These are phyloP conservation scores for Poeciliopsis occidentalis DNA, from an alignment of 2,113 vertebrate species.

Conservation along the genomic window DNA sequence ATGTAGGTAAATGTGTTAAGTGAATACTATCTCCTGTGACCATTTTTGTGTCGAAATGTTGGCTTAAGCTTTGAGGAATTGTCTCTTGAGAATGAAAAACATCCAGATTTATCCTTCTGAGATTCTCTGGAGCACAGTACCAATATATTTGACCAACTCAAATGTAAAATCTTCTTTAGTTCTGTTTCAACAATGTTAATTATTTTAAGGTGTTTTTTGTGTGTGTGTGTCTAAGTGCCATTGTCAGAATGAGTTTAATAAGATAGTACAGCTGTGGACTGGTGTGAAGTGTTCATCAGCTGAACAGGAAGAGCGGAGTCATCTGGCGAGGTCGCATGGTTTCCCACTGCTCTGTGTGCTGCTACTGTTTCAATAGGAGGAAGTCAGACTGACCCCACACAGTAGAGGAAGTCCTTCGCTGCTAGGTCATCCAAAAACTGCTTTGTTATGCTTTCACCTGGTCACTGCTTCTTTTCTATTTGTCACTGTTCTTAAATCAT, in stretches of 20 bases:
- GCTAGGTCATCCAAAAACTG: conserved; percentile 3
- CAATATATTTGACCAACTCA: neutral
- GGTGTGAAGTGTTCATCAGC: conserved; percentile 51
- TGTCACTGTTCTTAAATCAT: conserved; percentile 12
- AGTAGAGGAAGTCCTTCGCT: conserved; percentile 35
- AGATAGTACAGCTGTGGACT: conserved; percentile 32
- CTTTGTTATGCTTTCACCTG: neutral
- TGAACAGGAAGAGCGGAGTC: conserved; percentile 57
- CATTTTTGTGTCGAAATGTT: neutral
- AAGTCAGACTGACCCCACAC: conserved; percentile 41
- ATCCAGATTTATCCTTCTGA: neutral
- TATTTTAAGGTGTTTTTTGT: no score
- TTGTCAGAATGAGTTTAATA: neutral
- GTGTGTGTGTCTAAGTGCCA: neutral
- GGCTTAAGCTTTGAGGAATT: neutral
- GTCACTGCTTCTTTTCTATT: neutral
- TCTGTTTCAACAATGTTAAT: neutral
- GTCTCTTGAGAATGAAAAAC: conserved; percentile 2
- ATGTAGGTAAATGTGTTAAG: neutral
- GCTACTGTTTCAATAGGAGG: conserved; percentile 76
- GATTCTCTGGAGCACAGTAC: neutral
- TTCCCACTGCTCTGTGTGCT: conserved; percentile 20
- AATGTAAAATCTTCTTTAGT: neutral
- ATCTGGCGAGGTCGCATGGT: neutral
- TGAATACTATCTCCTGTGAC: neutral